Conservation (phyloP, 2,113 vertebrate genomes). For the Sorex araneus region DNA sequence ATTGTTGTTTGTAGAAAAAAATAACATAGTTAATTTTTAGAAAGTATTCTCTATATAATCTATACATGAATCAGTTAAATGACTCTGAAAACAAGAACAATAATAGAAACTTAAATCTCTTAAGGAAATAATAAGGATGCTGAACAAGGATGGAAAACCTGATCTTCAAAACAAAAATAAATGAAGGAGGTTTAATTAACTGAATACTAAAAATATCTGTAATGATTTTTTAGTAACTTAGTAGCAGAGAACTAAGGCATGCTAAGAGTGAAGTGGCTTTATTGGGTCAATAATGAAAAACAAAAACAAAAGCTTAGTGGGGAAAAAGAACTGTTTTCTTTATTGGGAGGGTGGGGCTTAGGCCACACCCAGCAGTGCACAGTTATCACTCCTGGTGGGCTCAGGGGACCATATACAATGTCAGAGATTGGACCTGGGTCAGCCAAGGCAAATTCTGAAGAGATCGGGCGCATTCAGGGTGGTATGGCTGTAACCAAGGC, state of each 20-base stretch:
- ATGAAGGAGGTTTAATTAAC: slow-evolving; percentile 50
- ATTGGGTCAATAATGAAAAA: background rate
- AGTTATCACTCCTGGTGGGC: too few species aligned
- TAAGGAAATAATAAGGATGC: slow-evolving; percentile 10
- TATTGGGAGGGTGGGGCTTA: too few species aligned
- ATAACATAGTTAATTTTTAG: too few species aligned
- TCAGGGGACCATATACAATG: too few species aligned
- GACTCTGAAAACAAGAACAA: slow-evolving; percentile 37
- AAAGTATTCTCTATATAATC: slow-evolving; percentile 38
- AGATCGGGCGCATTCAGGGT: too few species aligned
- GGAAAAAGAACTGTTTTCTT: too few species aligned
- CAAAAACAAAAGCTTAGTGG: too few species aligned
- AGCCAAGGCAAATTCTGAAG: too few species aligned
- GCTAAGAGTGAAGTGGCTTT: too few species aligned
- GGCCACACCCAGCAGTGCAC: too few species aligned
- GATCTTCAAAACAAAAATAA: slow-evolving; percentile 10
- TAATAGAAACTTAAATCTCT: background rate
- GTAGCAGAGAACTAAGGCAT: background rate
- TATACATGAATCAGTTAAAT: slow-evolving; percentile 44
- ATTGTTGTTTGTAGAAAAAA: background rate
- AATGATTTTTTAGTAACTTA: background rate
- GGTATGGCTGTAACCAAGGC: too few species aligned
- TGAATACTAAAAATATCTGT: slow-evolving; percentile 4
- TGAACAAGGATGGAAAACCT: background rate
- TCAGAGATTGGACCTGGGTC: too few species aligned